Conservation (phyloP, 2,797 vertebrate species). For the Novumbra hubbsi region DNA sequence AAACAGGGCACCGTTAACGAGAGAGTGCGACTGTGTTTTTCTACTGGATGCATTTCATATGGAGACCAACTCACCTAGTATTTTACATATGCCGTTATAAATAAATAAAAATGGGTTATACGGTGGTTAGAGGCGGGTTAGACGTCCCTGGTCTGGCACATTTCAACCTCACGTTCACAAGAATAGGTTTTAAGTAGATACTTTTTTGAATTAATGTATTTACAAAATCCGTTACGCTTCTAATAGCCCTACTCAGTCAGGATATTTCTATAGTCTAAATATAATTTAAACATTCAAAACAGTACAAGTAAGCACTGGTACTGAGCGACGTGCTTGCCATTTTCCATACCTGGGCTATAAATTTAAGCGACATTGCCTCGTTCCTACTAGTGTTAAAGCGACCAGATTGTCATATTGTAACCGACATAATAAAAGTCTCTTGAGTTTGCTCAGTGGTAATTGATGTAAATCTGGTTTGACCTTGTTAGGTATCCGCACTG, state of each 20-base stretch:
- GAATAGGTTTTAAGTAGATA: not conserved
- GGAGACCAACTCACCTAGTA: not conserved
- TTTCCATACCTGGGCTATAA: not conserved
- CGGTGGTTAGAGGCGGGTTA: not conserved
- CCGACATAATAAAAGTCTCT: not conserved
- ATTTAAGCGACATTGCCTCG: not conserved
- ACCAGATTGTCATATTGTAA: not conserved
- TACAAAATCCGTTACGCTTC: not conserved
- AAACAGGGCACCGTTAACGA: not conserved
- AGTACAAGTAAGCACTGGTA: not conserved
- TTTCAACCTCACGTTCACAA: not conserved
- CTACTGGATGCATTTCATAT: slow-evolving; percentile 21
- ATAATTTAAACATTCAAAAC: not conserved
- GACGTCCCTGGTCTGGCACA: not conserved
- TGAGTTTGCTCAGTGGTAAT: not conserved
- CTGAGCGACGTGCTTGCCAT: not conserved
- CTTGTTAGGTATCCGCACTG: not conserved
- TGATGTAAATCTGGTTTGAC: not conserved
- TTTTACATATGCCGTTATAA: not conserved
- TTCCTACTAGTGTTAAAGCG: not conserved
- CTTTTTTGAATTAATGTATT: not conserved
- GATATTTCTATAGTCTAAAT: not conserved
- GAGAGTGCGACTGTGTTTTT: slow-evolving; percentile 48
- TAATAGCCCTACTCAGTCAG: not conserved
- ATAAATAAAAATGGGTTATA: not conserved